Percentiles rank a stretch among this genome's conserved stretches.
These are phyloP conservation scores for Dipus sagitta DNA, from an alignment of 2,797 vertebrate genomes.

Conservation along the genomic window DNA sequence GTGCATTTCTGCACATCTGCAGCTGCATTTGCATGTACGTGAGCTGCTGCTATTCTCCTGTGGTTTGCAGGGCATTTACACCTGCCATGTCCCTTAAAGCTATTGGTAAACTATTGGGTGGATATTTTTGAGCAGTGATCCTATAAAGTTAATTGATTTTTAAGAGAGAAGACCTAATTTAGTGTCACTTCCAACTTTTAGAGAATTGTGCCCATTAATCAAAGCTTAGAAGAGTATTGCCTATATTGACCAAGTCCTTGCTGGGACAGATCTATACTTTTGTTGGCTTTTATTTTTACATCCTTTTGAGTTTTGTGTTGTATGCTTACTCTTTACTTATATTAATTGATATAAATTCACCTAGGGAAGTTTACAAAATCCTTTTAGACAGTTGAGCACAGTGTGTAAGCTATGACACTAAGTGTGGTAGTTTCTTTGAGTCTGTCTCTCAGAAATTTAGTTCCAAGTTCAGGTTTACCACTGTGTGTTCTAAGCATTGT, in stretches of 20 bases:
- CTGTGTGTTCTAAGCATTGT: not conserved
- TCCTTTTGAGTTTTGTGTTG: constrained; percentile 14
- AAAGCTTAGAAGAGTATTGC: not conserved
- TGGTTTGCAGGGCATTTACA: not conserved
- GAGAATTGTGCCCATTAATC: constrained; percentile 18
- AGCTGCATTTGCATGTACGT: not conserved
- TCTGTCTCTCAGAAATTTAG: not conserved
- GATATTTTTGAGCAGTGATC: not conserved
- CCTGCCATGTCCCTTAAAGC: not conserved
- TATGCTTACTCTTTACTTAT: constrained; percentile 14
- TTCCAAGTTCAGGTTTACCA: constrained; percentile 4
- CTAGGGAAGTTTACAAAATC: not conserved
- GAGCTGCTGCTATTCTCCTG: not conserved
- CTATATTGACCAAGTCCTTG: not conserved
- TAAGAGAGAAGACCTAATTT: not conserved
- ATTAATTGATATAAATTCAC: not conserved
- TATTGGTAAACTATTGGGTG: not conserved
- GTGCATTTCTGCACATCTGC: not conserved
- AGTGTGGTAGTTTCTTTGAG: not conserved
- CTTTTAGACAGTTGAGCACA: not conserved
- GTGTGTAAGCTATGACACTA: not conserved
- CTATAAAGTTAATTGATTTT: not conserved
- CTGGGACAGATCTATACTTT: not conserved
- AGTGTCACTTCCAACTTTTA: not conserved
- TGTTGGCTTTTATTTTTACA: constrained; percentile 50